These are phyloP conservation scores for Pseudomyrmex concolor DNA, from an alignment of 1,140 invertebrate species.

Conservation along the genomic window DNA sequence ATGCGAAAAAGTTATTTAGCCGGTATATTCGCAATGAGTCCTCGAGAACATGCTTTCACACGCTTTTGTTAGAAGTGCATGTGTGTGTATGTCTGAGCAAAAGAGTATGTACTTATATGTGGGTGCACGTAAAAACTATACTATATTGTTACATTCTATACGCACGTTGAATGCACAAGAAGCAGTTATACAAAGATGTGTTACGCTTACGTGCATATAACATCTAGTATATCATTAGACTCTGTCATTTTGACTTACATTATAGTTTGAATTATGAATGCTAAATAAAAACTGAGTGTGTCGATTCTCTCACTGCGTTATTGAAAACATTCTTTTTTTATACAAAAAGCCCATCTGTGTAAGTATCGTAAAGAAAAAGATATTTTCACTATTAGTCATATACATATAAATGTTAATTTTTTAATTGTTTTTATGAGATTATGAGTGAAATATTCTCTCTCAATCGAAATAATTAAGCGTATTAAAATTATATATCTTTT, in stretches of 20 bases:
- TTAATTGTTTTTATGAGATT: background rate
- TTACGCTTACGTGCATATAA: background rate
- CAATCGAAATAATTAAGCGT: background rate
- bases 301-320: constrained; percentile 41
- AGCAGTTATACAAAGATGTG: background rate
- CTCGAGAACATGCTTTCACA: constrained; percentile 59
- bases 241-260: constrained; percentile 44
- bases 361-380: constrained; percentile 21
- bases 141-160: constrained; percentile 3
- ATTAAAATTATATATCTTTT: background rate
- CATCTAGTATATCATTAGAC: constrained; percentile 30
- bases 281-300: constrained; percentile 17
- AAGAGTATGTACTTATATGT: constrained; percentile 19
- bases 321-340: constrained; percentile 50
- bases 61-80: background rate
- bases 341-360: constrained; percentile 1
- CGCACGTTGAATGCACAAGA: background rate
- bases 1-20: constrained; percentile 28
- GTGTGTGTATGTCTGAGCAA: constrained; percentile 7
- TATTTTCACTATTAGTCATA: constrained; percentile 32
- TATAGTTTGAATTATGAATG: constrained; percentile 53
- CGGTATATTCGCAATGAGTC: constrained; percentile 58
- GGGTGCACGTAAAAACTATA: background rate
- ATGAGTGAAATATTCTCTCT: background rate
- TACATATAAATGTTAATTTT: background rate